Conservation (phyloP, 2,888 invertebrate genomes). For the Phalera bucephala region DNA sequence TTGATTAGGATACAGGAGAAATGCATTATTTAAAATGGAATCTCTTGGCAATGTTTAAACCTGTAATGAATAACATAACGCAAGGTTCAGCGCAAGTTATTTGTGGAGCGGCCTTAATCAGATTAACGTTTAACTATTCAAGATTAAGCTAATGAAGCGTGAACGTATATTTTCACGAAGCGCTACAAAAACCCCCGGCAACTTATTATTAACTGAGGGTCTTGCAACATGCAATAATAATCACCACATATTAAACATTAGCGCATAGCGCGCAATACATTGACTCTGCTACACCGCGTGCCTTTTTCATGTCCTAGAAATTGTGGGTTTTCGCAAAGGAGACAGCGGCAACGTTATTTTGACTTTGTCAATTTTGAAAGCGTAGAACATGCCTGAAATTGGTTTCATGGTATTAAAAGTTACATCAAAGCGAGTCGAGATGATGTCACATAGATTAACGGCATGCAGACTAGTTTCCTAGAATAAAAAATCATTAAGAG, state of each 20-base stretch:
- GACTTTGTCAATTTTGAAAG: too few relatives aligned
- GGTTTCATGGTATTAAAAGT: too few relatives aligned
- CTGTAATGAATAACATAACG: too few relatives aligned
- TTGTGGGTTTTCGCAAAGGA: too few relatives aligned
- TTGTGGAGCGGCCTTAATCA: neutral
- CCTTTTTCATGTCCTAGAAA: too few relatives aligned
- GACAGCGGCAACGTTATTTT: too few relatives aligned
- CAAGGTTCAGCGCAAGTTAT: too few relatives aligned
- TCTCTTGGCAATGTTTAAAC: too few relatives aligned
- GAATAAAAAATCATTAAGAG: conserved; percentile 1
- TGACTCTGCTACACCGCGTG: conserved; percentile 27
- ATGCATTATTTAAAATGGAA: too few relatives aligned
- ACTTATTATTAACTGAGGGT: conserved; percentile 15
- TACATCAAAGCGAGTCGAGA: neutral
- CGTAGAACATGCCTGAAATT: too few relatives aligned
- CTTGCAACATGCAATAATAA: conserved; percentile 37
- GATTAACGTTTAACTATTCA: neutral
- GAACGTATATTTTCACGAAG: conserved; percentile 22
- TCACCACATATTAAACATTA: conserved; percentile 35
- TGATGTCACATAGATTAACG: conserved; percentile 2
- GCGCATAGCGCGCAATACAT: conserved; percentile 37
- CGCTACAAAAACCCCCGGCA: conserved; percentile 15
- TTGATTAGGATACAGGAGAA: too few relatives aligned
- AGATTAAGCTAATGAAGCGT: conserved; percentile 19
- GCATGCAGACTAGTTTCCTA: neutral